Evolutionary conservation across 2,113 vertebrate species (phyloP), one percentile per base, ranked within the genome.

Genomic region (Serilophus lunatus): DNA sequence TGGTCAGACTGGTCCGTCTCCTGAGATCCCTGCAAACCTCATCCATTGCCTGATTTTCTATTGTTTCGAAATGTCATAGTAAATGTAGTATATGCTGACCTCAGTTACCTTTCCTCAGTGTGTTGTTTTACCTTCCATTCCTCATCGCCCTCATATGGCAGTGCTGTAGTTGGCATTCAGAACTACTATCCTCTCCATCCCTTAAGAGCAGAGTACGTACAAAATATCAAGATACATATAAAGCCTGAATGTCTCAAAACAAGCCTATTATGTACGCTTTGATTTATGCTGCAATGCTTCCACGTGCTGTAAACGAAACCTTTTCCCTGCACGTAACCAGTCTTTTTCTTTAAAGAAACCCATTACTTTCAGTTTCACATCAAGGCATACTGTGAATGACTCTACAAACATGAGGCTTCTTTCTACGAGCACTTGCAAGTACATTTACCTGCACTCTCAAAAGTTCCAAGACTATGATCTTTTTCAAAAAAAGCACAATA

Each of bases 201-300:
- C 17, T 25, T 18, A 9, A 3, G 4, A 54, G 35, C 12, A 44
- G 18, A 54, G 33, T 4, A 22, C 3, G 35, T 18, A 28, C 36
- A 47, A 65, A 24, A 6, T 6, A 63, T 0, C 17, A 77, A 35
- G 40, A 23, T 5, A 63, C 1, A 0, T 9, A n/a, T 5, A 47
- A 76, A 57, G 13, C n/a, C 31, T 15, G 7, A 53, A 33, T 17
- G 26, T 9, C n/a, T 36, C 22, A 33, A 12, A 38, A 11, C 10
- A n/a, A 57, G 14, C 9, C 23, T 19, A 31, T n/a, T 23, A 15
- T 6, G 42, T 31, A 22, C 8, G 9, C 6, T 20, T 61, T 36
- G 45, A 36, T 33, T 66, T 56, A 51, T 12, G 11, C 42, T 57
- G 53, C 12, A 7, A 3, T 49, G 23, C 23, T 74, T 24, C 12